Percentiles rank a stretch among this genome's conserved stretches.
phyloP scores from a whole-genome alignment of 2,113 vertebrate species.

The Caracal caracal region DNA sequence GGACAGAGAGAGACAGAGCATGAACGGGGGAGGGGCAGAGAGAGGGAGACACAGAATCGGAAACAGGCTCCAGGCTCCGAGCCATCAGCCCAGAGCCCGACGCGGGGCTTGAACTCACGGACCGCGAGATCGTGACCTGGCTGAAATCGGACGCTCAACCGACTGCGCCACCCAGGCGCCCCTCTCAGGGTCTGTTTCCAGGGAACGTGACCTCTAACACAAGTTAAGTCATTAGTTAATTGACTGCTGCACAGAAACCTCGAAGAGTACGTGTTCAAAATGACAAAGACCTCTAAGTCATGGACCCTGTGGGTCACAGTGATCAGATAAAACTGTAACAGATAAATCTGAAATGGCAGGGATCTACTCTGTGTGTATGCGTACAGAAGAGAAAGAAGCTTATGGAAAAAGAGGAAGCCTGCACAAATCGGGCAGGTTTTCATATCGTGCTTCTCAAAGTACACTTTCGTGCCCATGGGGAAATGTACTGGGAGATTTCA shows the following conservation, averaged over 20 bases:
- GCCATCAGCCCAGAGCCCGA: no score
- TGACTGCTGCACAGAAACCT: background rate
- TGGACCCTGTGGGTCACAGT: background rate
- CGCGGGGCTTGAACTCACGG: no score
- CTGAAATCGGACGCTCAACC: no score
- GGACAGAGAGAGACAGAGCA: no score
- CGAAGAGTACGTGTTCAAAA: background rate
- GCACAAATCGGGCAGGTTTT: background rate
- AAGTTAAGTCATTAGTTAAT: background rate
- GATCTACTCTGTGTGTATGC: background rate
- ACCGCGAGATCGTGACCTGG: no score
- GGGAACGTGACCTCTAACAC: background rate
- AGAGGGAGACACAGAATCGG: no score
- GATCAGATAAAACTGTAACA: background rate
- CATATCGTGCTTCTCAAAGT: background rate
- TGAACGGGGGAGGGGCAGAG: no score
- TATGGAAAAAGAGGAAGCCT: background rate
- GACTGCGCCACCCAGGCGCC: no score
- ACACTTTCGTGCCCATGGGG: background rate
- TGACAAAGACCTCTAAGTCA: background rate
- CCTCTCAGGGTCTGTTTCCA: background rate
- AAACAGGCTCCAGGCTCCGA: no score
- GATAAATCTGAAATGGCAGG: constrained; percentile 15
- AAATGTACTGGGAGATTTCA: background rate
- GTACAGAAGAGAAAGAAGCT: background rate